Percentiles rank a stretch among this genome's conserved stretches.
These are phyloP conservation scores for Hyles lineata DNA, from an alignment of 2,888 invertebrate genomes.

Conservation along the genomic window DNA sequence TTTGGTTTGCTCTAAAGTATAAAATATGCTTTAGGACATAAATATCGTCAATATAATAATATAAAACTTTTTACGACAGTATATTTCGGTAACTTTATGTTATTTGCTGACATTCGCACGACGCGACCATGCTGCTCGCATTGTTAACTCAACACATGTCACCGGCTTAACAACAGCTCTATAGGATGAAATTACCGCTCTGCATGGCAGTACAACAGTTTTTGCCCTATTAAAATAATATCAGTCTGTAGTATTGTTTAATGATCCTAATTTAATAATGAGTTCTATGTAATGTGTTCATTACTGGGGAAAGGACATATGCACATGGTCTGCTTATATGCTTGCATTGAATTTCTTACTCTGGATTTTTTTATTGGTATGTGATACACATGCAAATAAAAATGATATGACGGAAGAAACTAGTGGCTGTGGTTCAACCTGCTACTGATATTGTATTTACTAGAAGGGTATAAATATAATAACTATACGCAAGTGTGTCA, in stretches of 20 bases:
- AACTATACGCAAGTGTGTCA: too few relatives aligned
- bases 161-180: constrained; percentile 3
- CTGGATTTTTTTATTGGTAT: too few relatives aligned
- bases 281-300: not conserved
- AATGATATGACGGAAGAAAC: too few relatives aligned
- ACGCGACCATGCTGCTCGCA: not conserved
- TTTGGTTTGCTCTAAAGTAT: too few relatives aligned
- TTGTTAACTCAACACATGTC: constrained; percentile 11
- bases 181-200: not conserved
- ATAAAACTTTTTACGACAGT: not conserved
- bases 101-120: constrained; percentile 4
- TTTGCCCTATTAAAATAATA: not conserved
- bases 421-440: too few relatives aligned
- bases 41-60: not conserved
- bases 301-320: too few relatives aligned
- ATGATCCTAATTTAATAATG: not conserved
- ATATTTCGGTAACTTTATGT: not conserved
- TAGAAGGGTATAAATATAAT: too few relatives aligned
- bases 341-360: too few relatives aligned
- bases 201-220: not conserved
- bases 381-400: too few relatives aligned
- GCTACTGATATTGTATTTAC: too few relatives aligned
- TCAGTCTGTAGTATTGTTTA: not conserved
- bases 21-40: not conserved
- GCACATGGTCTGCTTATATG: too few relatives aligned